These are phyloP conservation scores for Muntiacus muntjak DNA, from an alignment of 2,113 vertebrate species.

Conservation along the genomic window DNA sequence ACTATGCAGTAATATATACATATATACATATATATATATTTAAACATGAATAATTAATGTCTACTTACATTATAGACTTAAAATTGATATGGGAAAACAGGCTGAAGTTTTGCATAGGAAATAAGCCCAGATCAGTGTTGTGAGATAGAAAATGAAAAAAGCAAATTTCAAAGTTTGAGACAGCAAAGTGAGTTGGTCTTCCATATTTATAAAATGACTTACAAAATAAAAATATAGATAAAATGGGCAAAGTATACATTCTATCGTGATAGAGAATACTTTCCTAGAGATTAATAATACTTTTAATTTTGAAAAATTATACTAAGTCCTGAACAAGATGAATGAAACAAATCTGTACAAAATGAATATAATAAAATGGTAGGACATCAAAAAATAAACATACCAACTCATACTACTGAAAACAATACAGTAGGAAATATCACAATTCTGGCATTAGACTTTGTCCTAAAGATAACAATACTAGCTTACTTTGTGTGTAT, in stretches of 20 bases:
- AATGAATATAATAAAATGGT: neutral
- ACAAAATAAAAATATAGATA: neutral
- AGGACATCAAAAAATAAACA: neutral
- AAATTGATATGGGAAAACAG: neutral
- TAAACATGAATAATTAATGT: neutral
- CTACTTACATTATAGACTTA: neutral
- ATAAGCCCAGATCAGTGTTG: neutral
- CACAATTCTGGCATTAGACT: neutral
- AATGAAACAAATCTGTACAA: neutral
- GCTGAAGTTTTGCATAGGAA: neutral
- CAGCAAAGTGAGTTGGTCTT: neutral
- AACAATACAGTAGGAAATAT: neutral
- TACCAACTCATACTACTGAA: neutral
- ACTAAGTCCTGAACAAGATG: neutral
- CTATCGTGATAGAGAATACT: neutral
- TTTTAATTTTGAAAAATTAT: neutral
- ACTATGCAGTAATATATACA: neutral
- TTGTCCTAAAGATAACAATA: neutral
- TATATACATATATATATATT: neutral
- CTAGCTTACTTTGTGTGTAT: neutral
- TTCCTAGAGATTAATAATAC: neutral
- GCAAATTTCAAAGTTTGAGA: neutral
- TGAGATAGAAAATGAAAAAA: neutral
- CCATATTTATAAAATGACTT: neutral
- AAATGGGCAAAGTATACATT: neutral